Evolutionary conservation across 1,140 invertebrate species (phyloP), one percentile per base, ranked within the genome.

Genomic region (Melipona quadrifasciata): DNA sequence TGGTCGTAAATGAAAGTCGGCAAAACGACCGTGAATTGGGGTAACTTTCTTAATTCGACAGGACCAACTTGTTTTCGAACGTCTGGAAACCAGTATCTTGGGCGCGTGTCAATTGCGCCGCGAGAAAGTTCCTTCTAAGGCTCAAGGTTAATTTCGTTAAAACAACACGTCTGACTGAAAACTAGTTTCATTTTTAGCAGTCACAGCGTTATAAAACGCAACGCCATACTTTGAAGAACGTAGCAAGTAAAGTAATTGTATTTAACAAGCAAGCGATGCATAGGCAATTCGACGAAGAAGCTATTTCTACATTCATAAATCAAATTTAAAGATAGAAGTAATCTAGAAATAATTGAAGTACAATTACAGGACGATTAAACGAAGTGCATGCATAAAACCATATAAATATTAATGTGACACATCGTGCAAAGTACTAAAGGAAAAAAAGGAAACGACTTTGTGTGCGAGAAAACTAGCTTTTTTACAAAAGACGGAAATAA

Each of bases 51-150:
- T 76, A 57, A 76, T 39, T 24, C 74, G 4, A 55, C 10, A 27
- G n/a, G 17, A 47, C 34, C 53, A 47, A 34, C 76, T 79, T 3
- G 73, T 75, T 75, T 1, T 24, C 51, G 68, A 47, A n/a, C 68
- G 39, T 6, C 14, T 51, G 68, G 24, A 71, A 47, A 71, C 39
- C 68, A 68, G 67, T 68, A 68, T 68, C 17, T 4, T 31, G 5
- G 2, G 24, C 24, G 24, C 39, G 39, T 74, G 72, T 65, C 34
- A 72, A 70, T 58, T 71, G 21, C 27, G 61, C 21, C 11, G 27
- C 39, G 82, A 80, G 82, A 80, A 84, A 80, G 53, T 75, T 53
- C 47, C 27, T 75, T 75, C 70, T 81, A 81, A 73, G 70, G 55
- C 70, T 64, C 79, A 81, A 81, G 79, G 79, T 81, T 81, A 73